Base-by-base conservation (phyloP, 92 coral and sea anemone genomes). In the Paramuricea clavata region DNA sequence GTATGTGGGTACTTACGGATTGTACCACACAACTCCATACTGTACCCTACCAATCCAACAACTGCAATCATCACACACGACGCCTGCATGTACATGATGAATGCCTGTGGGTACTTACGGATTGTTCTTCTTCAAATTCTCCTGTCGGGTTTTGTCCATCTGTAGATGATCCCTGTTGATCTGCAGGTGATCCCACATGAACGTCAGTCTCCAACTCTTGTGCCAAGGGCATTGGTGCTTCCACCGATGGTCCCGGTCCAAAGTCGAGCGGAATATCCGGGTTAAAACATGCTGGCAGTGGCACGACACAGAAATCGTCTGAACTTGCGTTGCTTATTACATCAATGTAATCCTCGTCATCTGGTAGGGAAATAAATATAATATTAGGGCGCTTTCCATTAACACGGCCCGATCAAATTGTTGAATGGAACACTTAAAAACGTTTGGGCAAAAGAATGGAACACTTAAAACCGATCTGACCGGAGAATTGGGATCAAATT, bases 251-350 rank as follows among this genome's bases (percentile, higher is more conserved):
- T 0, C 33, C 31, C 4, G 6, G 68, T 22, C 13, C 39, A 19
- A 16, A 31, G 17, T 94, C 95, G 3, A 97, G 91, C 35, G 99
- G 95, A 34, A 92, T 86, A 69, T 97, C 97, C 25, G 97, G 98
- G 74, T 93, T 87, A 83, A 97, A 97, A 50, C 97, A 97, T 25
- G 99, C 87, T 19, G 99, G 99, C 74, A 97, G 89, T 33, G 98
- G 98, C 35, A 95, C 98, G 34, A 95, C 95, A 60, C 92, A 86
- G 78, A 75, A 95, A 32, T 94, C 97, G 12, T 90, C 94, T 28
- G 97, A 97, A 32, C 86, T 82, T 49, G 91, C 97, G 30, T 87
- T 85, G 78, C 65, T 56, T 28, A 92, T 28, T 59, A 79, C 84
- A 21, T 79, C 84, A 41, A 79, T 78, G 49, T 78, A 69, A 16